phyloP scores from a whole-genome alignment of 2,113 vertebrate species.

The Dicaeum eximium region DNA sequence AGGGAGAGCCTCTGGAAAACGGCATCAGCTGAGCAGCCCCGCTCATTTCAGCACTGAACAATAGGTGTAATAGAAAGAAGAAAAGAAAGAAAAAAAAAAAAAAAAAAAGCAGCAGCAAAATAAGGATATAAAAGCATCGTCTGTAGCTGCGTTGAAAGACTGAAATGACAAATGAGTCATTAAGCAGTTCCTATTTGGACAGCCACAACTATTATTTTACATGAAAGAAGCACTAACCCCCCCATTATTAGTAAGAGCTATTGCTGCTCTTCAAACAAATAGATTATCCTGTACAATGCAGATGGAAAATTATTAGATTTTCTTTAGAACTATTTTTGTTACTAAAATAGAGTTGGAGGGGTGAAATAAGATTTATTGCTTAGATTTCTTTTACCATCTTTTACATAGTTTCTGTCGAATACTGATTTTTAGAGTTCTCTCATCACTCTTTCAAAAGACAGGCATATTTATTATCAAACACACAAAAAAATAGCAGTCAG shows the following conservation, averaged over 20 bases:
- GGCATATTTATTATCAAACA: background rate
- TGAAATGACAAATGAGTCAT: constrained; percentile 32
- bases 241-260: background rate
- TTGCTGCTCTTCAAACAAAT: background rate
- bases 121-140: background rate
- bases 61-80: background rate
- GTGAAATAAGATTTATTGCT: background rate
- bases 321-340: background rate
- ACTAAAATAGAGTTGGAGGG: background rate
- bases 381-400: background rate
- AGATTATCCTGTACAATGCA: background rate
- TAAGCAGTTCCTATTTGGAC: constrained; percentile 1
- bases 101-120: background rate
- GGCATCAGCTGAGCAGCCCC: background rate
- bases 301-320: background rate
- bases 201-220: background rate
- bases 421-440: background rate
- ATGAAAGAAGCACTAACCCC: background rate
- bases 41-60: constrained; percentile 11
- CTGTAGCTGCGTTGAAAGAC: background rate
- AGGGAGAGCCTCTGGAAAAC: background rate
- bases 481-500: background rate
- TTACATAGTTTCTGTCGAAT: background rate
- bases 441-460: background rate
- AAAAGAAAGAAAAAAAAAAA: background rate